A percentile compares a stretch with the other conserved stretches of the same genome.
phyloP scores from a whole-genome alignment of 2,797 vertebrate species.

The Oryzias dopingdopingensis region DNA sequence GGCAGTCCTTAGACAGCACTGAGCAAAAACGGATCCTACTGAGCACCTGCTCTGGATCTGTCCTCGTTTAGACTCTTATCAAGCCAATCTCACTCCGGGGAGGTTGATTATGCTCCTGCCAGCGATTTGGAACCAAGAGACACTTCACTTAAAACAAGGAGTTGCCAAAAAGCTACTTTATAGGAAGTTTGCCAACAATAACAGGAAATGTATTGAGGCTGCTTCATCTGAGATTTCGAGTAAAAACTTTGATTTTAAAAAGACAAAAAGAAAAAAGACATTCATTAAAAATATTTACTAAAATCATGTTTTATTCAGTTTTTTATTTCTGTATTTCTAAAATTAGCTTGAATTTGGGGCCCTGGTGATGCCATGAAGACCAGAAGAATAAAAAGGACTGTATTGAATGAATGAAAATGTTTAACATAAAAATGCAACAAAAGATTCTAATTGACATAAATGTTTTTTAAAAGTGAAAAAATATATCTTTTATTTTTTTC shows the following conservation, averaged over 20 bases:
- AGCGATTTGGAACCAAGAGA: conserved; percentile 26
- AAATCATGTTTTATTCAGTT: neutral
- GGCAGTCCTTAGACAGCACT: conserved; percentile 68
- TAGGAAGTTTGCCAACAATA: conserved; percentile 49
- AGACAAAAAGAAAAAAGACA: no score
- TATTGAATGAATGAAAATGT: neutral
- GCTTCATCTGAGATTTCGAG: neutral
- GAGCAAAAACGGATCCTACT: conserved; percentile 56
- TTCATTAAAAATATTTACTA: no score
- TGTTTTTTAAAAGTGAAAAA: conserved; percentile 14
- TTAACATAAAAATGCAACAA: neutral
- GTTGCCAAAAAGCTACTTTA: conserved; percentile 41
- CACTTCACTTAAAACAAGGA: conserved; percentile 35
- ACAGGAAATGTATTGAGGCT: conserved; percentile 42
- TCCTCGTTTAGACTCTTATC: conserved; percentile 39
- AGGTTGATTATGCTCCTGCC: conserved; percentile 39
- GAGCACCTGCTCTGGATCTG: conserved; percentile 59
- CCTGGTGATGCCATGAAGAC: no score
- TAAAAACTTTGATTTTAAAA: conserved; percentile 38
- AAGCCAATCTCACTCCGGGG: conserved; percentile 27
- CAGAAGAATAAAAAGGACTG: no score
- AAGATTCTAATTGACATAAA: conserved; percentile 12
- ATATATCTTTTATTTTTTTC: neutral
- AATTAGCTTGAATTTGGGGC: no score
- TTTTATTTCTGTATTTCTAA: neutral